phyloP scores from a whole-genome alignment of 2,113 vertebrate species.

The Heloderma charlesbogerti region DNA sequence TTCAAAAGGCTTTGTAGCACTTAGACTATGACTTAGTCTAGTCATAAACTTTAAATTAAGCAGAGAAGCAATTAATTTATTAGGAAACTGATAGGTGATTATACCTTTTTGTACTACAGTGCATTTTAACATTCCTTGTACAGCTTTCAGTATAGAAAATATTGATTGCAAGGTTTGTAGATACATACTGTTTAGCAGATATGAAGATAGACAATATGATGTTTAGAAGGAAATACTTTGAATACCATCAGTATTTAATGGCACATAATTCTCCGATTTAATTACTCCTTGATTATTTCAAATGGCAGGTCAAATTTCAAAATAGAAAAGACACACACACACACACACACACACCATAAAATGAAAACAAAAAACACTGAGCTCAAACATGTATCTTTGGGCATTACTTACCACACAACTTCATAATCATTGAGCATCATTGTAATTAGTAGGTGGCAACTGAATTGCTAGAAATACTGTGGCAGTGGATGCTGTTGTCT shows the following conservation, averaged over 20 bases:
- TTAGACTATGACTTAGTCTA: too few species aligned
- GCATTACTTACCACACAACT: neutral
- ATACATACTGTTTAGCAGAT: neutral
- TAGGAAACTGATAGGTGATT: neutral
- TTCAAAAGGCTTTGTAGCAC: constrained; percentile 7
- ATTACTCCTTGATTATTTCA: neutral
- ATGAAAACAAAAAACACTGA: too few species aligned
- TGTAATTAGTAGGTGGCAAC: neutral
- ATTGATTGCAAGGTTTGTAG: neutral
- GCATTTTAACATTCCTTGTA: neutral
- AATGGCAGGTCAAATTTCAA: neutral
- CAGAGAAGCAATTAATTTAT: constrained; percentile 4
- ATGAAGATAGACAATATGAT: neutral
- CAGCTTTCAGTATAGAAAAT: neutral
- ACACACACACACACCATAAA: too few species aligned
- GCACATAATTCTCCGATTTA: neutral
- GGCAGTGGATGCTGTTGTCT: too few species aligned
- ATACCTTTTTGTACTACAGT: neutral
- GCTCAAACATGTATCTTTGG: neutral
- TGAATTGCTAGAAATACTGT: neutral
- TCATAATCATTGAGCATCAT: neutral
- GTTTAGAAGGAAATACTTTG: neutral
- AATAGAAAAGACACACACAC: neutral
- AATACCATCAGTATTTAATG: neutral
- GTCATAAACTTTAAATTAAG: constrained; percentile 17